These are phyloP conservation scores for Equus quagga DNA, from an alignment of 2,113 vertebrate species.

Conservation along the genomic window DNA sequence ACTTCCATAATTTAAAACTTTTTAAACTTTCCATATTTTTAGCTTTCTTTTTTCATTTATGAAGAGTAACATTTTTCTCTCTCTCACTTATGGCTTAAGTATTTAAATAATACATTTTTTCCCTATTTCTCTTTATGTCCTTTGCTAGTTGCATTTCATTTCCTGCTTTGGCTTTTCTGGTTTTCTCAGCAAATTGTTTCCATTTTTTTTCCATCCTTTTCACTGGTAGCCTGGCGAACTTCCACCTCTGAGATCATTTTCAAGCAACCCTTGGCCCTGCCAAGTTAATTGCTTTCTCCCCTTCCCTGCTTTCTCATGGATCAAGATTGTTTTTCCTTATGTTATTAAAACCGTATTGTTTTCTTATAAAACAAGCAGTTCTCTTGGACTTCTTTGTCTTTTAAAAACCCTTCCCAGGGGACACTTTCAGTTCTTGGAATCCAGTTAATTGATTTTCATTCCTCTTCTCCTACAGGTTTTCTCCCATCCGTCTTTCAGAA, in stretches of 20 bases:
- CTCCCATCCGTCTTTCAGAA: not conserved
- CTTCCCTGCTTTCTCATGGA: conserved; percentile 22
- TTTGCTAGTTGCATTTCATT: conserved; percentile 38
- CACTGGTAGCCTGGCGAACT: not conserved
- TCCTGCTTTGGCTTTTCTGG: conserved; percentile 30
- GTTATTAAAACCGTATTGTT: conserved; percentile 38
- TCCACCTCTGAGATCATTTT: conserved; percentile 60
- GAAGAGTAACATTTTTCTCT: conserved; percentile 43
- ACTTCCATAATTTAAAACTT: conserved; percentile 8
- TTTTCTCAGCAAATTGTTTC: conserved; percentile 57
- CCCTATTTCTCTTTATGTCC: not conserved
- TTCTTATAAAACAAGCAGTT: conserved; percentile 28
- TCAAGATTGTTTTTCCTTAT: not conserved
- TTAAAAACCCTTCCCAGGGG: not conserved
- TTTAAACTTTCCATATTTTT: not conserved
- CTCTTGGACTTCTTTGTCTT: conserved; percentile 32
- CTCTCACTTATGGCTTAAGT: conserved; percentile 10
- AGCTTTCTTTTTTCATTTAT: not conserved
- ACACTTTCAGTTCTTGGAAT: conserved; percentile 1
- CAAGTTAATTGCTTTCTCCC: conserved; percentile 54
- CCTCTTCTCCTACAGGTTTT: not conserved
- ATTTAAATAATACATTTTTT: conserved; percentile 34
- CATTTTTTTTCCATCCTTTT: conserved; percentile 52
- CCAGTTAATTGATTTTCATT: not conserved
- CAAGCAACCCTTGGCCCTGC: not conserved